Evolutionary conservation across 1,140 invertebrate species (phyloP), one percentile per base, ranked within the genome.

Genomic region (Drosophila cardini): DNA sequence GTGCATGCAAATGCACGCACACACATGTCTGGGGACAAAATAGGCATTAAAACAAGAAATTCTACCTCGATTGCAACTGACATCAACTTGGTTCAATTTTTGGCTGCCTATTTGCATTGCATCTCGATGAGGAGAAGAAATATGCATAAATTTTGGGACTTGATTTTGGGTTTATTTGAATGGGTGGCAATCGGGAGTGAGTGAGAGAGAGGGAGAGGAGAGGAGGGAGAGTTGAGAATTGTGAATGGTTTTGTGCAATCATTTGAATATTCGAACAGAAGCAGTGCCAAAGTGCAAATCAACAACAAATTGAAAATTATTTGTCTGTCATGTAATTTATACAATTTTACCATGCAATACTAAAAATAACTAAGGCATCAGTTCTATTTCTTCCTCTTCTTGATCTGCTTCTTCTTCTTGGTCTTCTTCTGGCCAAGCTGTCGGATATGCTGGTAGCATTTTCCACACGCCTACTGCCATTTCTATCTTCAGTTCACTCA

Each of bases 81-180:
- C 70, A 68, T 72, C 55, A 72, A 53, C 8, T 72, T 38, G 45
- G 26, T 46, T 67, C 62, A 52, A 48, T 48, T 48, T 72, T 72
- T 63, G 38, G 67, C 48, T 62, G 65, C 46, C 65, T 69, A 69
- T 69, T 69, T 69, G 65, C 45, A 61, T 70, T 52, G 48, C 10
- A 40, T 38, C 11, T 10, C 3, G 36, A 38, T 11, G 36, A 11
- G 10, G 9, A n/a, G 38, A 13, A 30, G 16, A 38, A 15, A 21
- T 15, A 56, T 16, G 32, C 50, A 53, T 36, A 13, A 38, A 16
- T 42, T 42, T 42, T 18, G 13, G 38, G 34, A 21, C 15, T 52
- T 21, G 6, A 36, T 21, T 34, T 4, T 34, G 43, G 61, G 48
- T 42, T 13, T n/a, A 10, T 57, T 18, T 26, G 21, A 5, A 26